Conservation (phyloP, 2,113 vertebrate species). For the Pollimyrus isidori region DNA sequence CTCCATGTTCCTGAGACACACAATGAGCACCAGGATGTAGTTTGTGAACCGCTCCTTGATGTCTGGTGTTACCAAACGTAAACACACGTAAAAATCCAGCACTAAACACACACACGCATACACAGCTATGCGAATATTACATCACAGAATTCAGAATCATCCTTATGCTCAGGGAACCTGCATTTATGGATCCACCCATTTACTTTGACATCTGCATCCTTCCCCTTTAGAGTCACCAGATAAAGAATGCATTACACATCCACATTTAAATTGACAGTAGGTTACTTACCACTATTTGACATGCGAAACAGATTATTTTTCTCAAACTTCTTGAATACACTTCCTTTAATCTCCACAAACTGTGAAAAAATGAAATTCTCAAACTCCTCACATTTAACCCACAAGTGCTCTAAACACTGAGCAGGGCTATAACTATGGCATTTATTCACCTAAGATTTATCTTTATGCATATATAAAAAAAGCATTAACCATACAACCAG, state of each 20-base stretch:
- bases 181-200: neutral
- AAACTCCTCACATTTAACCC: slow-evolving; percentile 22
- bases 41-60: slow-evolving; percentile 97
- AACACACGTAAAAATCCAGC: neutral
- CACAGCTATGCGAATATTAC: neutral
- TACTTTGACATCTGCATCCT: neutral
- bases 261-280: neutral
- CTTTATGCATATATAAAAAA: neutral
- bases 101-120: neutral
- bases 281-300: slow-evolving; percentile 89
- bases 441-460: neutral
- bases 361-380: slow-evolving; percentile 51
- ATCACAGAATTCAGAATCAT: neutral
- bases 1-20: slow-evolving; percentile 98
- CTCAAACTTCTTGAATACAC: slow-evolving; percentile 99
- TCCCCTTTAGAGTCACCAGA: neutral
- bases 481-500: neutral
- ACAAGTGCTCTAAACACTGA: neutral
- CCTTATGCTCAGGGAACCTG: neutral
- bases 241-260: neutral
- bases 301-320: slow-evolving; percentile 99
- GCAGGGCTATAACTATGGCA: neutral
- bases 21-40: slow-evolving; percentile 86
- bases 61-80: slow-evolving; percentile 60
- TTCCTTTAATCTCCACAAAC: slow-evolving; percentile 99